Conservation (phyloP, 2,113 vertebrate species). For the Oncorhynchus keta region DNA sequence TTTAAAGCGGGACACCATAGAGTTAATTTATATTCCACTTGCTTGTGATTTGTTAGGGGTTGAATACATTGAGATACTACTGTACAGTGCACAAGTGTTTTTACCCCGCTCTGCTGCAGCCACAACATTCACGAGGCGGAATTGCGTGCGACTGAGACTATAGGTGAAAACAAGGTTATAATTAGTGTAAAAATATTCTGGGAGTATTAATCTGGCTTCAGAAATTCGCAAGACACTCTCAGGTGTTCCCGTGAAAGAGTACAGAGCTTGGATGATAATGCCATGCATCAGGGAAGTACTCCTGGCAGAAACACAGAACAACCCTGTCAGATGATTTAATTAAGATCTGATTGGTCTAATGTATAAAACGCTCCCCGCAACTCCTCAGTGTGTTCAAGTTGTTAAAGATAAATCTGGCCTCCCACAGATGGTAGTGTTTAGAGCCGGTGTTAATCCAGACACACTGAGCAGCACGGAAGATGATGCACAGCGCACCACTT, state of each 20-base stretch:
- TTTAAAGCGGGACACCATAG: not conserved
- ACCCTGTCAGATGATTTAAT: not conserved
- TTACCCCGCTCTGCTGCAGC: not conserved
- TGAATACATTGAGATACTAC: too few relatives aligned
- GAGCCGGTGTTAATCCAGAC: slow-evolving; percentile 18
- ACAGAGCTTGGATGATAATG: not conserved
- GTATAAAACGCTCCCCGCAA: not conserved
- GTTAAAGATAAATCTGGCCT: not conserved
- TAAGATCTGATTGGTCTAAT: slow-evolving; percentile 16
- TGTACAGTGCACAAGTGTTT: not conserved
- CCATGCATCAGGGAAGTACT: not conserved
- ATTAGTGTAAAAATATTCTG: not conserved
- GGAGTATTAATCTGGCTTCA: not conserved
- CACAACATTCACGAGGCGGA: not conserved
- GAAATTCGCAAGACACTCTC: not conserved
- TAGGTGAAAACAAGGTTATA: not conserved
- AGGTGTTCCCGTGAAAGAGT: not conserved
- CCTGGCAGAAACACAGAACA: not conserved
- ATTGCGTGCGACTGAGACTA: not conserved
- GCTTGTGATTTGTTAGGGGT: not conserved
- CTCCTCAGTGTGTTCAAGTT: slow-evolving; percentile 4
- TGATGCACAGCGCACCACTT: slow-evolving; percentile 23
- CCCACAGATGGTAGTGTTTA: slow-evolving; percentile 21
- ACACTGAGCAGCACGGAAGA: slow-evolving; percentile 19
- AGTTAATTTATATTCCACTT: not conserved